Evolutionary conservation across 2,888 invertebrate genomes (phyloP), one percentile per base, ranked within the genome.

Genomic region (Teleiodes luculella): DNA sequence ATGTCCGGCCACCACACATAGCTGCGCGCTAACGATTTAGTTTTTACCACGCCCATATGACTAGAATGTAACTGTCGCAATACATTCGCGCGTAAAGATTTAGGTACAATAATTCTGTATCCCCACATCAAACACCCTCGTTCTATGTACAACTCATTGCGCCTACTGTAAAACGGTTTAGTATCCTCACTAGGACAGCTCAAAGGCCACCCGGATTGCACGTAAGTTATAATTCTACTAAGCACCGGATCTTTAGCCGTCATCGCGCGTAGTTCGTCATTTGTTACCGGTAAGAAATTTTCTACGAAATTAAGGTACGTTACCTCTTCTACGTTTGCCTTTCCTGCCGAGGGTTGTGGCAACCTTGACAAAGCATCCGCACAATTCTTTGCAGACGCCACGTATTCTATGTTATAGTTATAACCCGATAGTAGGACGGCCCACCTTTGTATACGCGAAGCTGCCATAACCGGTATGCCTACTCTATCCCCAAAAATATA

Each of bases 391-490:
- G 5, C 6, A 3, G 59, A 55, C 0, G 50, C 1, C 0, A 60
- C 56, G 37, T 57, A 60, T 28, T 61, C 58, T 0, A 63, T 61
- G 7, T 49, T 43, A 37, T 57, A 62, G 10, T 51, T 41, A 20
- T 62, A 58, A 0, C 55, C 62, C 1, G 59, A 46, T 7, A 62
- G 35, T 16, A 54, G 13, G 0, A 59, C 48, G 0, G 59, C 59
- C 54, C 53, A 60, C 0, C 57, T 36, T 20, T 58, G 58, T 5
- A 58, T 3, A 1, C 57, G 50, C 2, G 52, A 54, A 2, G 58
- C 57, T 5, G 56, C 58, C 56, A 55, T 60, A 13, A 52, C 30
- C 3, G 57, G 57, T 13, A 60, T 57, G 0, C 58, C 55, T 18
- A 39, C 39, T 7, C 55, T 57, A 10, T n/a, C n/a, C n/a, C n/a